These are phyloP conservation scores for Lonchura striata DNA, from an alignment of 2,113 vertebrate species.

Conservation along the genomic window DNA sequence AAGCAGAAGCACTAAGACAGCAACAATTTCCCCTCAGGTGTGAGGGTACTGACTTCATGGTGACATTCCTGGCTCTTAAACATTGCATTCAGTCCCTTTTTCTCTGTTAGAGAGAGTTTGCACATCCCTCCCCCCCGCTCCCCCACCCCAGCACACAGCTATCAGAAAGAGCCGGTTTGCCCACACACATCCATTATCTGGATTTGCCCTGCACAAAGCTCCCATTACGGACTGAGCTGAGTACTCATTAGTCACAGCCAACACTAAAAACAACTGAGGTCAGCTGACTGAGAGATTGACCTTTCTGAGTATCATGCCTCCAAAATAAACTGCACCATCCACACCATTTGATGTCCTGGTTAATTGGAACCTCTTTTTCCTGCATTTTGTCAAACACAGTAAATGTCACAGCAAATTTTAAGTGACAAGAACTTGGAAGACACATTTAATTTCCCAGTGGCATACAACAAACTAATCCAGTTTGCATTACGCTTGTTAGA, in stretches of 20 bases:
- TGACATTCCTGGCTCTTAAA: not conserved
- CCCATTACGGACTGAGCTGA: conserved; percentile 45
- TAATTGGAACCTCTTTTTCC: conserved; percentile 85
- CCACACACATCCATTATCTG: not conserved
- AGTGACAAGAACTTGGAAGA: conserved; percentile 75
- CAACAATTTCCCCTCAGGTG: not conserved
- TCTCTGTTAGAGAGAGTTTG: not conserved
- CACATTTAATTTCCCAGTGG: conserved; percentile 73
- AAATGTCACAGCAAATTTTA: conserved; percentile 89
- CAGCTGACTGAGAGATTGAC: conserved; percentile 83
- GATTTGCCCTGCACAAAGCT: not conserved
- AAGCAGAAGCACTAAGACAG: not conserved
- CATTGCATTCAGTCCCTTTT: not conserved
- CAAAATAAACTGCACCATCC: conserved; percentile 74
- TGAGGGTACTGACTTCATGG: not conserved
- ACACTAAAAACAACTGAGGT: conserved; percentile 58
- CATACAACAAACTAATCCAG: conserved; percentile 56
- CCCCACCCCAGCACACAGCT: not conserved
- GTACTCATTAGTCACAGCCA: conserved; percentile 87
- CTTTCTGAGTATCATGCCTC: conserved; percentile 82
- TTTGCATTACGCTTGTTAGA: conserved; percentile 75
- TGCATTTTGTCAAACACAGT: conserved; percentile 74
- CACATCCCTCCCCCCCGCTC: not conserved
- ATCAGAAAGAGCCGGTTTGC: not conserved
- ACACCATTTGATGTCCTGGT: conserved; percentile 84